These are phyloP conservation scores for Pyrgilauda ruficollis DNA, from an alignment of 2,113 vertebrate species.

Conservation along the genomic window DNA sequence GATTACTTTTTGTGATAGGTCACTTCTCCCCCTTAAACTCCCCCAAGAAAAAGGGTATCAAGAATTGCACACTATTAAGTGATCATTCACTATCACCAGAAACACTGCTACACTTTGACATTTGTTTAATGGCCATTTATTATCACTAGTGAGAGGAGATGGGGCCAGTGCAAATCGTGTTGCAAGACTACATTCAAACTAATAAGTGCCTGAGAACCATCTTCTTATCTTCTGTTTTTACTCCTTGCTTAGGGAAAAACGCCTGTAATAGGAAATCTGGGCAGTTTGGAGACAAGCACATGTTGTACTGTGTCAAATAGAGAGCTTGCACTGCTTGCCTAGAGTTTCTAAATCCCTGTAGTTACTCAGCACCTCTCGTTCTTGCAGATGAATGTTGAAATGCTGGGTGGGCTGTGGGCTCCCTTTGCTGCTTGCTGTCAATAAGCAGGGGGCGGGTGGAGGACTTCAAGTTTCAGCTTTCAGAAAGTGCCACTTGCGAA, in stretches of 20 bases:
- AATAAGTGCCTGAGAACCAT: background rate
- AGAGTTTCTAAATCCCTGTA: background rate
- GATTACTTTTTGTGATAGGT: background rate
- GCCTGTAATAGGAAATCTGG: background rate
- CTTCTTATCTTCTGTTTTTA: background rate
- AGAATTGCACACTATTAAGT: background rate
- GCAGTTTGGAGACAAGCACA: background rate
- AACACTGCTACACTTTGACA: background rate
- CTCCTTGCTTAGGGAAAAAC: background rate
- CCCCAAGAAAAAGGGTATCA: rapidly evolving
- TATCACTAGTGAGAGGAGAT: background rate
- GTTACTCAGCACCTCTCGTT: background rate
- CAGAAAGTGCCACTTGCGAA: background rate
- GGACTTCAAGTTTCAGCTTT: background rate
- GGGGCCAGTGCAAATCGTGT: background rate
- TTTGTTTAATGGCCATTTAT: background rate
- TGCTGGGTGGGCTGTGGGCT: background rate
- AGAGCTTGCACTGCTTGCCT: background rate
- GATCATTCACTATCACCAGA: background rate
- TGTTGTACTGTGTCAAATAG: background rate
- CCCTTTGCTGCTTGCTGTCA: background rate
- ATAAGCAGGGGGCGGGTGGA: background rate
- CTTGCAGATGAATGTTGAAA: background rate
- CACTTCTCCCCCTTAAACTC: background rate
- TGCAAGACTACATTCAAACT: background rate